A percentile compares a stretch with the other conserved stretches of the same genome.
These are phyloP conservation scores for Bombus consobrinus DNA, from an alignment of 1,140 invertebrate species.

Conservation along the genomic window DNA sequence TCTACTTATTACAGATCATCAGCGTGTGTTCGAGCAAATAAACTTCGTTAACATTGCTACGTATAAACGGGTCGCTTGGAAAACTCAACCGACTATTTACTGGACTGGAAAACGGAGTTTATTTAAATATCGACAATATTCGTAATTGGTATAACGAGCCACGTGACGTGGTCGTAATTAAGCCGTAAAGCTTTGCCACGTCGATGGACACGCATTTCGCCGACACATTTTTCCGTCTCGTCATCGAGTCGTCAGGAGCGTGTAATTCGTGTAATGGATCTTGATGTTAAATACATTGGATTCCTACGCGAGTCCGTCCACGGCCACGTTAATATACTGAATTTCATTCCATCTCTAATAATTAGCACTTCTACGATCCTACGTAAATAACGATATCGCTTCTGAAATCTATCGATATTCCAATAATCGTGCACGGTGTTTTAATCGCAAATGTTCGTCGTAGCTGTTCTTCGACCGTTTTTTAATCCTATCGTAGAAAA, in stretches of 20 bases:
- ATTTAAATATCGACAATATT: slow-evolving; percentile 65
- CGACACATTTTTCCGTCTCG: slow-evolving; percentile 50
- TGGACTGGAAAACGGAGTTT: slow-evolving; percentile 53
- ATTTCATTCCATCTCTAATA: slow-evolving; percentile 54
- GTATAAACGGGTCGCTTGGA: neutral
- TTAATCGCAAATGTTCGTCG: neutral
- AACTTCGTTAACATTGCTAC: slow-evolving; percentile 6
- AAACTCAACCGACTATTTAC: slow-evolving; percentile 30
- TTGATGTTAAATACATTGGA: slow-evolving; percentile 54
- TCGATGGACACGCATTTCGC: slow-evolving; percentile 19
- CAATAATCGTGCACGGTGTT: neutral
- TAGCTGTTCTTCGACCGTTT: no score
- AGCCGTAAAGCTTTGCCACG: slow-evolving; percentile 39
- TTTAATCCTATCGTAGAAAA: neutral
- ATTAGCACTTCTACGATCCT: slow-evolving; percentile 50
- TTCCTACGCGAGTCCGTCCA: slow-evolving; percentile 3
- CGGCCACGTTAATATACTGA: slow-evolving; percentile 45
- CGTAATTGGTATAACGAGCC: slow-evolving; percentile 65
- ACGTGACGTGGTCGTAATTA: slow-evolving; percentile 57
- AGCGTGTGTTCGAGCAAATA: neutral
- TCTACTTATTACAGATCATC: neutral
- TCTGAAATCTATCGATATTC: slow-evolving; percentile 22
- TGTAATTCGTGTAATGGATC: slow-evolving; percentile 63
- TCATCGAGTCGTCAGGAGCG: slow-evolving; percentile 44
- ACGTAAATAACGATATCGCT: slow-evolving; percentile 52